Evolutionary conservation across 2,797 vertebrate genomes (phyloP).

Genomic region (Crenichthys baileyi): DNA sequence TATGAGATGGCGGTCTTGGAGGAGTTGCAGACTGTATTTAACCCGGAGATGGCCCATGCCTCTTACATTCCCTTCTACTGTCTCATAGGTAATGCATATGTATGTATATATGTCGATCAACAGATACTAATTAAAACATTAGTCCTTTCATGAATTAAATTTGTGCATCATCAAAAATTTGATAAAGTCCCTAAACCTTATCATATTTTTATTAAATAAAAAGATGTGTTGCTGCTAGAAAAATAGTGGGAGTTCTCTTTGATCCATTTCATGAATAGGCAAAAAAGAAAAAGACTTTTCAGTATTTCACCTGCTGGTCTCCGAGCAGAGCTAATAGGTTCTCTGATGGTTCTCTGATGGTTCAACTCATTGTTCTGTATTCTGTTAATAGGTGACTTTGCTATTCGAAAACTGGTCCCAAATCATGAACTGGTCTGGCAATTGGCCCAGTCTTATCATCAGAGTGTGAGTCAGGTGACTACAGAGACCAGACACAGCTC

Average conservation of each 20-base stretch:
- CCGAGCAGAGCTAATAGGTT: neutral
- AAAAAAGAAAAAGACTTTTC: neutral
- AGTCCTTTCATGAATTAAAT: neutral
- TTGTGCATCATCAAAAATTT: neutral
- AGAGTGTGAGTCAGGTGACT: slow-evolving; percentile 80
- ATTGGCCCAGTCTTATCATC: slow-evolving; percentile 87
- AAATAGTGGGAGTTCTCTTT: neutral
- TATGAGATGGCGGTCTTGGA: slow-evolving; percentile 86
- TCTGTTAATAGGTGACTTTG: slow-evolving; percentile 84
- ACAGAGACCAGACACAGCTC: slow-evolving; percentile 51
- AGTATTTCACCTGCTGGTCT: neutral
- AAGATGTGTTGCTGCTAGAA: neutral
- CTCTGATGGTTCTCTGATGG: neutral
- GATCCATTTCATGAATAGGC: neutral
- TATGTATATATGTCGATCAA: neutral
- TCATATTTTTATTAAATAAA: neutral
- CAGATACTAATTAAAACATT: neutral
- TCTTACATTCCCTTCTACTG: slow-evolving; percentile 96
- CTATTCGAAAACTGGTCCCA: slow-evolving; percentile 86
- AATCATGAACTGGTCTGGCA: slow-evolving; percentile 91
- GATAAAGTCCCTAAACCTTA: neutral
- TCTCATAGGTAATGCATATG: slow-evolving; percentile 85
- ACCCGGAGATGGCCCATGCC: slow-evolving; percentile 93
- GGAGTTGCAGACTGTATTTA: slow-evolving; percentile 95
- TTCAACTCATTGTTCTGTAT: slow-evolving; percentile 5